phyloP scores from a whole-genome alignment of 2,797 vertebrate genomes.

The Sphenopsis melanotis region DNA sequence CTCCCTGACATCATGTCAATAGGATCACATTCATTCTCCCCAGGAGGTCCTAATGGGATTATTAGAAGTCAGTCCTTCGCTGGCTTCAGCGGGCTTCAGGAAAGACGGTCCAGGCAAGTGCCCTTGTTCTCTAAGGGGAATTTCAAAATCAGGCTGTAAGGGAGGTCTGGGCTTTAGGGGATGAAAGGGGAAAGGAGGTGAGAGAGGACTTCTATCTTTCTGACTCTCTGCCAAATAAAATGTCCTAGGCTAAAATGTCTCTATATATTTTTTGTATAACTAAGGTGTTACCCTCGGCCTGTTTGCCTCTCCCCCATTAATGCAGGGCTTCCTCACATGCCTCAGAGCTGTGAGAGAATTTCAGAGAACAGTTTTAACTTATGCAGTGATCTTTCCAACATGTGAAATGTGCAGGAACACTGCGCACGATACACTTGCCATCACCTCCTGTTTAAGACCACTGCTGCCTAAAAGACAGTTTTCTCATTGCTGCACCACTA shows the following conservation, averaged over 20 bases:
- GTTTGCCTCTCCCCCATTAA: not conserved
- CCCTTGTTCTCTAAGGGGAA: not conserved
- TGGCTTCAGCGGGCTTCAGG: constrained; percentile 95
- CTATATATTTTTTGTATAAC: not conserved
- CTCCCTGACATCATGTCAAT: constrained; percentile 94
- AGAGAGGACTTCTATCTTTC: not conserved
- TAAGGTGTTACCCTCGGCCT: not conserved
- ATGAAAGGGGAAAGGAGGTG: not conserved
- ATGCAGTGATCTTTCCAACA: not conserved
- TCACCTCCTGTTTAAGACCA: not conserved
- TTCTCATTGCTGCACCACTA: not conserved
- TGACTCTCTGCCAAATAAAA: not conserved
- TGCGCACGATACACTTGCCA: not conserved
- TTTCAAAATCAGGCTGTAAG: not conserved
- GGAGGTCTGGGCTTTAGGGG: not conserved
- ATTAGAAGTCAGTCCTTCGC: constrained; percentile 98
- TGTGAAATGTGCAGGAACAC: not conserved
- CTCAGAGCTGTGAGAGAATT: not conserved
- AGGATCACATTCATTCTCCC: constrained; percentile 87
- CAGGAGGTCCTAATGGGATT: constrained; percentile 96
- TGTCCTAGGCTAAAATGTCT: not conserved
- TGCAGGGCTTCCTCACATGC: not conserved
- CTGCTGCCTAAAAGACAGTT: not conserved
- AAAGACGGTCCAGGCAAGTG: constrained; percentile 89
- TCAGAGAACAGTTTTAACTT: not conserved